A percentile compares a stretch with the other conserved stretches of the same genome.
phyloP scores from a whole-genome alignment of 1,140 invertebrate genomes.

The Drosophila asahinai region DNA sequence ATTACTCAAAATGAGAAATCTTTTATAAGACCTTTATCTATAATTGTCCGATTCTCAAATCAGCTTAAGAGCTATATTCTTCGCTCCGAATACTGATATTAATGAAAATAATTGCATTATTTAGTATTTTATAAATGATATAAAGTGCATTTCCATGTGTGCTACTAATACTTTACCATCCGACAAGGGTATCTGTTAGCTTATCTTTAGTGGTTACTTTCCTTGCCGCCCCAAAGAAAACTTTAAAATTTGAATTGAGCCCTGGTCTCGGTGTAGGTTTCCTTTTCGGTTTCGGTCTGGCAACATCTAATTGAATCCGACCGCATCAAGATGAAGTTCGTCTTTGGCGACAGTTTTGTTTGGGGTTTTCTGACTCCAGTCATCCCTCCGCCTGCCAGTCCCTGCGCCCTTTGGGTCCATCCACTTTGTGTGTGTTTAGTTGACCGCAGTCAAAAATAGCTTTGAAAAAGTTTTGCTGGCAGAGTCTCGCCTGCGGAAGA shows the following conservation, averaged over 20 bases:
- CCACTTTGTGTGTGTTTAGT: conserved; percentile 78
- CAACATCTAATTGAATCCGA: conserved; percentile 78
- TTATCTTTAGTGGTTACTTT: neutral
- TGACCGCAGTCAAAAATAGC: conserved; percentile 83
- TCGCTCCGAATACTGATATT: neutral
- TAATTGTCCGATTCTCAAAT: too few species aligned
- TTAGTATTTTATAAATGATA: too few species aligned
- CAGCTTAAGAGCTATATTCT: too few species aligned
- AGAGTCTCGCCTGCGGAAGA: conserved; percentile 30
- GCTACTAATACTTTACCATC: too few species aligned
- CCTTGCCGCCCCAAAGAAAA: conserved; percentile 29
- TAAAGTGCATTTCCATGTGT: too few species aligned
- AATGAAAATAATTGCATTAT: too few species aligned
- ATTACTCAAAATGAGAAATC: too few species aligned
- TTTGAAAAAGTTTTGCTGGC: conserved; percentile 70
- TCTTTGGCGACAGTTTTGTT: conserved; percentile 75
- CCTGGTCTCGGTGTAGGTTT: conserved; percentile 44
- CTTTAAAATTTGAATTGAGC: conserved; percentile 54
- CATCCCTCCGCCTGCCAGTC: neutral
- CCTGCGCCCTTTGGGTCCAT: conserved; percentile 24
- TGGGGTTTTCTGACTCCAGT: conserved; percentile 44
- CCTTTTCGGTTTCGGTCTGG: conserved; percentile 61
- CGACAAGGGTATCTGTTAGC: conserved; percentile 2
- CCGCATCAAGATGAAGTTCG: conserved; percentile 77
- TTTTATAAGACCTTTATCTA: too few species aligned